Evolutionary conservation across 2,888 invertebrate species (phyloP).

Genomic region (Harpalus rufipes): DNA sequence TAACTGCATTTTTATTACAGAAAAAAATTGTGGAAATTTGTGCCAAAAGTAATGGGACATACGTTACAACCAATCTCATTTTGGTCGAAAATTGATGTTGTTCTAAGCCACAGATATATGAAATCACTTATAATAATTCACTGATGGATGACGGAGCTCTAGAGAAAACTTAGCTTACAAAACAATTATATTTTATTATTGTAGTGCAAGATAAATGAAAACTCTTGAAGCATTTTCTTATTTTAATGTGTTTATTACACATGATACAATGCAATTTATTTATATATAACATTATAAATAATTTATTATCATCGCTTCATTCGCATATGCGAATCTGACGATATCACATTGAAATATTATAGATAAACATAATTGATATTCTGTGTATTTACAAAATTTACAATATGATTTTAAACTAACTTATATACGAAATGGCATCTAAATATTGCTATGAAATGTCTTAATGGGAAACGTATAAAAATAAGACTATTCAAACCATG

Average conservation of each 20-base stretch:
- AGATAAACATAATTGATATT: slow-evolving; percentile 57
- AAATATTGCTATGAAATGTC: slow-evolving; percentile 50
- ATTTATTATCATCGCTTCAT: slow-evolving; percentile 57
- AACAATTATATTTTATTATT: no score
- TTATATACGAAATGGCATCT: slow-evolving; percentile 61
- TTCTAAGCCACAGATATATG: no score
- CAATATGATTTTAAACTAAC: slow-evolving; percentile 60
- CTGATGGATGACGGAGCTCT: no score
- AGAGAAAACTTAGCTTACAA: no score
- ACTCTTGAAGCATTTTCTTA: not conserved
- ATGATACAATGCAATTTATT: slow-evolving; percentile 64
- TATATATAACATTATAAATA: slow-evolving; percentile 64
- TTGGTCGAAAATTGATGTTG: no score
- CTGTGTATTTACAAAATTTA: slow-evolving; percentile 64
- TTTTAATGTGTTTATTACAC: slow-evolving; percentile 62
- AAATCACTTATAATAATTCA: no score
- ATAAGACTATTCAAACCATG: slow-evolving; percentile 59
- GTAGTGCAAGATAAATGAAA: no score
- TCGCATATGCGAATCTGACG: slow-evolving; percentile 53
- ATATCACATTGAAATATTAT: slow-evolving; percentile 64
- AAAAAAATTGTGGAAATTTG: no score
- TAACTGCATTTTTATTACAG: no score
- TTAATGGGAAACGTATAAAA: slow-evolving; percentile 59
- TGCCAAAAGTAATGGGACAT: no score
- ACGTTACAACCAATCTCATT: no score